Evolutionary conservation across 2,113 vertebrate genomes (phyloP).

Genomic region (Tinamus guttatus): DNA sequence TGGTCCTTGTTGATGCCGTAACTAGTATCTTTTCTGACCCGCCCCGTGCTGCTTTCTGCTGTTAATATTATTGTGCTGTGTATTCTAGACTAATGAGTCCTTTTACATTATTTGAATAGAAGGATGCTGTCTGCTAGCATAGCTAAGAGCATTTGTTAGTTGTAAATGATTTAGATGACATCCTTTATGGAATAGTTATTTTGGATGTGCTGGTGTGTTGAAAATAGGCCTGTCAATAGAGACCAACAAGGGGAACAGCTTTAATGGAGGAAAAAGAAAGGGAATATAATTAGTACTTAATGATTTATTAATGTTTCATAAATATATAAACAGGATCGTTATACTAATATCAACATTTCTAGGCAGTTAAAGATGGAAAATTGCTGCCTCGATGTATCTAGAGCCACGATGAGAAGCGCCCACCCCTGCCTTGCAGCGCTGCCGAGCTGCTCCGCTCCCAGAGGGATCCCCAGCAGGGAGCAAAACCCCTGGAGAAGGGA

Average conservation of each 20-base stretch:
- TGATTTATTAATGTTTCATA: slow-evolving; percentile 50
- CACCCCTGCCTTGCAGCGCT: neutral
- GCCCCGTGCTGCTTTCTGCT: neutral
- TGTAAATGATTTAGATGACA: slow-evolving; percentile 22
- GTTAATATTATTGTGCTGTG: neutral
- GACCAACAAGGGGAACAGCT: slow-evolving; percentile 1
- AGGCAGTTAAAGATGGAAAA: neutral
- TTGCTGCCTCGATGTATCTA: neutral
- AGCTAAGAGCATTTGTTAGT: slow-evolving; percentile 7
- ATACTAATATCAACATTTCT: neutral
- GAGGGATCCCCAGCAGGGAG: neutral
- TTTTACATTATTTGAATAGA: slow-evolving; percentile 18
- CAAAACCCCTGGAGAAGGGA: neutral
- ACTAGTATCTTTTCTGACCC: neutral
- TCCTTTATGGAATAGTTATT: neutral
- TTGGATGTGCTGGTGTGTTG: neutral
- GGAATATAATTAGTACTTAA: slow-evolving; percentile 5
- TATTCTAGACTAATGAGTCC: neutral
- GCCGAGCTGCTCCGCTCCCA: neutral
- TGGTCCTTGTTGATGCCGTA: neutral
- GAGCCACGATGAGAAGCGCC: neutral
- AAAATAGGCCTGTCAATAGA: neutral
- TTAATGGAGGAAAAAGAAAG: neutral
- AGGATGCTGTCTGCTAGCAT: neutral
- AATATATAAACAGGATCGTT: neutral